phyloP scores from a whole-genome alignment of 2,113 vertebrate genomes.

The Thryonomys swinderianus region DNA sequence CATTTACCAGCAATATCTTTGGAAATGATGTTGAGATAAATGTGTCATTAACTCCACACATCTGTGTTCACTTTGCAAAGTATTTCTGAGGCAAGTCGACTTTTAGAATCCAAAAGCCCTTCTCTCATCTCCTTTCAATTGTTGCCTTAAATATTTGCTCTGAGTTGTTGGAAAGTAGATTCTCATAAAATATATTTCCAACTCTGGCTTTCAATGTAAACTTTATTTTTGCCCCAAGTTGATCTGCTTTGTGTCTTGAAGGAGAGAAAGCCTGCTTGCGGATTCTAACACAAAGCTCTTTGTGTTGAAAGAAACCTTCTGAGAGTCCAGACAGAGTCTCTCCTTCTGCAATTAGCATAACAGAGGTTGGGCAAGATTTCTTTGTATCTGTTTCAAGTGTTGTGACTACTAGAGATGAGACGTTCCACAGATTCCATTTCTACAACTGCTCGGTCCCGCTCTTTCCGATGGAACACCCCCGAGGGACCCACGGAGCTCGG shows the following conservation, averaged over 20 bases:
- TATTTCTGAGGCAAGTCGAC: not conserved
- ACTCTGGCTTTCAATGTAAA: constrained; percentile 31
- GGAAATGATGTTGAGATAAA: not conserved
- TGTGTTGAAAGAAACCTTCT: not conserved
- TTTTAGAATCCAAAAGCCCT: constrained; percentile 6
- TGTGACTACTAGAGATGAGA: not conserved
- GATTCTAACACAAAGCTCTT: constrained; percentile 44
- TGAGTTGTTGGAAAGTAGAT: constrained; percentile 21
- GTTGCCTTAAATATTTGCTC: not conserved
- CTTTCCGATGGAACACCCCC: not conserved
- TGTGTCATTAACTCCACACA: not conserved
- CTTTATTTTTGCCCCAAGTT: constrained; percentile 45
- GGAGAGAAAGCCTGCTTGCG: not conserved
- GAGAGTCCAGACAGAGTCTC: not conserved
- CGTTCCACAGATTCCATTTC: not conserved
- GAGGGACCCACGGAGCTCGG: not conserved
- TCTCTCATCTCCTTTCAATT: not conserved
- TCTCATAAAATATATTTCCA: constrained; percentile 31
- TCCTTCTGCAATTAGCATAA: constrained; percentile 25
- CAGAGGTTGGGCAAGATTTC: not conserved
- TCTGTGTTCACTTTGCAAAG: constrained; percentile 26
- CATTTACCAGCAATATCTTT: not conserved
- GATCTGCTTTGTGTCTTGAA: not conserved
- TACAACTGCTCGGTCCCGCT: not conserved
- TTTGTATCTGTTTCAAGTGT: not conserved